A percentile compares a stretch with the other conserved stretches of the same genome.
These are phyloP conservation scores for Cataglyphis livida DNA, from an alignment of 2,888 invertebrate genomes.

Conservation along the genomic window DNA sequence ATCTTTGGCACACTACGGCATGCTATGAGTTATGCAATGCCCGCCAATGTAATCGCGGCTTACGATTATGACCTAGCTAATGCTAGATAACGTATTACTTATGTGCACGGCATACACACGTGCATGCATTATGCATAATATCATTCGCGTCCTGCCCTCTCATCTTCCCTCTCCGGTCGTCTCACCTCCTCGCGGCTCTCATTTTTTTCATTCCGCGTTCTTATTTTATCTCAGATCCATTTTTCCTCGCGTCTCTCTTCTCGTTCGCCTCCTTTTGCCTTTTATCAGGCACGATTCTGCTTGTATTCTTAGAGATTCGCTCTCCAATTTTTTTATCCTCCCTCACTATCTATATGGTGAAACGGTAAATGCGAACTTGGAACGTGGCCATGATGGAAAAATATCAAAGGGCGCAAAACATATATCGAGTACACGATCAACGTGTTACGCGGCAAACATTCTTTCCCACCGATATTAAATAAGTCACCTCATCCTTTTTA, in stretches of 20 bases:
- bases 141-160: conserved; percentile 35
- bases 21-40: conserved; percentile 59
- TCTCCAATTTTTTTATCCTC: conserved; percentile 1
- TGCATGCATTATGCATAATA: conserved; percentile 70
- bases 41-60: conserved; percentile 65
- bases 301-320: conserved; percentile 23
- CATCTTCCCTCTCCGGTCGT: conserved; percentile 12
- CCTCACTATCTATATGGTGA: neutral
- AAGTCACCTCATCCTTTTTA: neutral
- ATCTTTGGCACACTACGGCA: conserved; percentile 58
- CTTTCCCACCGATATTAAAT: neutral
- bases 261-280: neutral
- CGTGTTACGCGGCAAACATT: neutral
- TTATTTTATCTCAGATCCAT: conserved; percentile 29
- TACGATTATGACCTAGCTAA: conserved; percentile 62
- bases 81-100: conserved; percentile 68
- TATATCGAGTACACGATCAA: conserved; percentile 8
- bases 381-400: neutral
- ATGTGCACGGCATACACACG: conserved; percentile 53
- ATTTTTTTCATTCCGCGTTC: conserved; percentile 31
- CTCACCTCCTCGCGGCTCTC: neutral
- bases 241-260: neutral
- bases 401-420: neutral
- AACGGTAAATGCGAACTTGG: neutral
- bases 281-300: conserved; percentile 4